A percentile compares a stretch with the other conserved stretches of the same genome.
Conservation (phyloP, 2,797 vertebrate genomes). For the Platyrinchus mystaceus region DNA sequence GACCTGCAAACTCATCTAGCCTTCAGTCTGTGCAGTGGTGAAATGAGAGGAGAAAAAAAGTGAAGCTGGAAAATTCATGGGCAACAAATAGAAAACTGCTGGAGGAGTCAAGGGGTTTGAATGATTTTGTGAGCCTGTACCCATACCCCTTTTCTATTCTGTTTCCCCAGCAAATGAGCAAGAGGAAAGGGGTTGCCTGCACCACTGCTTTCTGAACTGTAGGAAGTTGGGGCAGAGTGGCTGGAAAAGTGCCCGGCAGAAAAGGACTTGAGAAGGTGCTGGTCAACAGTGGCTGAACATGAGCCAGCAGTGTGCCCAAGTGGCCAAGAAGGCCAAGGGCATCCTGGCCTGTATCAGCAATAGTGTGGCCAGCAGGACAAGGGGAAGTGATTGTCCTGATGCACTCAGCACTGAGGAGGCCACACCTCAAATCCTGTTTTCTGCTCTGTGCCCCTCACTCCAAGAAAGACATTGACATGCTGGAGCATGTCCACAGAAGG, state of each 20-base stretch:
- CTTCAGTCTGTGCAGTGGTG: neutral
- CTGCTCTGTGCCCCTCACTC: fast-evolving
- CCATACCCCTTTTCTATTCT: neutral
- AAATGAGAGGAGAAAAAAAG: neutral
- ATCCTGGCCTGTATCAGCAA: neutral
- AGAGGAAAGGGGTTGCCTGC: neutral
- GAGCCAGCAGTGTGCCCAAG: fast-evolving
- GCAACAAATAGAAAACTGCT: neutral
- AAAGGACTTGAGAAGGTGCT: fast-evolving
- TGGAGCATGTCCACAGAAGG: fast-evolving
- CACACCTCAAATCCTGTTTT: fast-evolving
- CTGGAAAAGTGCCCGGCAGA: neutral
- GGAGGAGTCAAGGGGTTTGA: neutral
- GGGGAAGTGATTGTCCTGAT: fast-evolving
- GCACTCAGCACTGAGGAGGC: fast-evolving
- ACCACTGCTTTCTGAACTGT: neutral
- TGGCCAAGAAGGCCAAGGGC: fast-evolving
- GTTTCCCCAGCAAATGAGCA: neutral
- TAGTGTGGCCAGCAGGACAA: fast-evolving
- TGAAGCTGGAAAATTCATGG: neutral
- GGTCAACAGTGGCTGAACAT: fast-evolving
- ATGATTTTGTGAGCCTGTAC: neutral
- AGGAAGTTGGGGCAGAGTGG: neutral
- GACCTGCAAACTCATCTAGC: neutral
- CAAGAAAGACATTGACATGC: fast-evolving